Conservation (phyloP, 2,797 vertebrate species). For the Pempheris klunzingeri region DNA sequence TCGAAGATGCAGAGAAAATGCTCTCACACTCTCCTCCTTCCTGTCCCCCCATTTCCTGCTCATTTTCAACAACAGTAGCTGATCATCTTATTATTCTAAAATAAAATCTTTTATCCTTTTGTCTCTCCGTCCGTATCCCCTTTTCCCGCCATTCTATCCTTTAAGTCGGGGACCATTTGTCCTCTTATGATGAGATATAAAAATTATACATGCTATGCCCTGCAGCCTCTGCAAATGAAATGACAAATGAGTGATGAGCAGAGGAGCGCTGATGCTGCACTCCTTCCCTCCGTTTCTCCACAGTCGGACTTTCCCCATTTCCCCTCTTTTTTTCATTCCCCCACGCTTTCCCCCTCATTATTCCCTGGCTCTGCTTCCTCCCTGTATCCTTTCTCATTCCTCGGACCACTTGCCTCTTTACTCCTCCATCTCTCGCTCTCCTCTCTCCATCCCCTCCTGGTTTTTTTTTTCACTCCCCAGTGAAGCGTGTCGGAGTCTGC, state of each 20-base stretch:
- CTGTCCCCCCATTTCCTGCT: conserved; percentile 2
- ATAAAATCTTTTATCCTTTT: conserved; percentile 11
- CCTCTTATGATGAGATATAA: conserved; percentile 46
- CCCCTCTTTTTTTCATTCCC: background rate
- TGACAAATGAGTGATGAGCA: conserved; percentile 74
- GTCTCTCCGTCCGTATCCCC: background rate
- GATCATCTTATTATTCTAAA: conserved; percentile 6
- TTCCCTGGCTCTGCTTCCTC: conserved; percentile 38
- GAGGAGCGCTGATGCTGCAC: conserved; percentile 71
- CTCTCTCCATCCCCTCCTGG: conserved; percentile 5
- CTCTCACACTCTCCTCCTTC: conserved; percentile 27
- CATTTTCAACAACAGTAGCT: background rate
- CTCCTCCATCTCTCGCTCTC: conserved; percentile 22
- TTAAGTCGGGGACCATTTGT: conserved; percentile 4
- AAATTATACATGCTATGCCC: conserved; percentile 56
- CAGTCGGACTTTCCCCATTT: background rate
- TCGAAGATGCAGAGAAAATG: conserved; percentile 37
- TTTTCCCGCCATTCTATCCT: background rate
- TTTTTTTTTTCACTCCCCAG: conserved; percentile 17
- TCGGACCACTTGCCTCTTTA: conserved; percentile 16
- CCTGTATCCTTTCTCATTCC: conserved; percentile 14
- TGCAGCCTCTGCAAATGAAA: conserved; percentile 67
- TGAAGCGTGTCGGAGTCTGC: conserved; percentile 35
- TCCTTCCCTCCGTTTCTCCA: conserved; percentile 5
- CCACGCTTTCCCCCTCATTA: conserved; percentile 42